Base-by-base conservation (phyloP, 1,140 invertebrate genomes). In the Hyles euphorbiae region DNA sequence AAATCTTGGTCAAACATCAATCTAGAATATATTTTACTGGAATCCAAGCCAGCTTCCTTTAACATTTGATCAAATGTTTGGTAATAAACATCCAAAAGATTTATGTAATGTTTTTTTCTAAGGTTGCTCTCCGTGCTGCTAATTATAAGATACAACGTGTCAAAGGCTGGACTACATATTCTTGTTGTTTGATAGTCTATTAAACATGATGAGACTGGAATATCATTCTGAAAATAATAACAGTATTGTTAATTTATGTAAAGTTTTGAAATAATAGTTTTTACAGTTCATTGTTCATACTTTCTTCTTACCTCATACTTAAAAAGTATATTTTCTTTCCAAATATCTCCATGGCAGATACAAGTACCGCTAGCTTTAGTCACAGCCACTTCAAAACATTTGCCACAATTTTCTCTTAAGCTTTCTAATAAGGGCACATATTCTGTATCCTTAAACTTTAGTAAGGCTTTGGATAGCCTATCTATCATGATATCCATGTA, bases 311-410 rank as follows among this genome's bases (percentile, higher is more conserved):
- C 84, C 70, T 79, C 59, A 75, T 86, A 86, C 67, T 83, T 79
- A 71, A 74, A 88, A 7, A 88, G 58, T 49, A 88, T 76, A 70
- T 88, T 88, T 64, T 85, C 83, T 65, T 85, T 85, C 85, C 85
- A 88, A 34, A 87, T 78, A 62, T 88, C 85, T 32, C 83, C 83
- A 67, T 88, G 85, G 63, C 85, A 84, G 52, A 88, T 47, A 59
- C 74, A 81, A 40, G 68, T 64, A 12, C 61, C 63, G 56, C 67
- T 64, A 8, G 68, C 66, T 40, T 57, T 58, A 7, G 48, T 56
- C 34, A 55, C 47, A 7, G 63, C 67, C 8, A 59, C 60, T 48
- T 81, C 72, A 36, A 84, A 66, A 65, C 63, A 68, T 45, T 65
- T 60, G 3, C 11, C 55, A 66, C 74, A 80, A 50, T 83, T 76